Base-by-base conservation (phyloP, 2,888 invertebrate species). In the Ceramica pisi region DNA sequence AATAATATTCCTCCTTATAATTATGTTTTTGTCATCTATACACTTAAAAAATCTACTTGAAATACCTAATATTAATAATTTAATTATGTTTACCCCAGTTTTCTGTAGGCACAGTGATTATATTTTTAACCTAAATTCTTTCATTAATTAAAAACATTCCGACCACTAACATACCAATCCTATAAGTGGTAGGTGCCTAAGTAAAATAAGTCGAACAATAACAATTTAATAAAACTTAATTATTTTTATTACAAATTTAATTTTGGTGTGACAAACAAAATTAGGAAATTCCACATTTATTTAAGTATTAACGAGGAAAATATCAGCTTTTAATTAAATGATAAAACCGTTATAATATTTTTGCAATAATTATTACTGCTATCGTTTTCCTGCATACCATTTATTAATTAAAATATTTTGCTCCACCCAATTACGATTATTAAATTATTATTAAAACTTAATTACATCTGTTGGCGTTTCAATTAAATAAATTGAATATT, bases 381-480 rank as follows among this genome's bases (percentile, higher is more conserved):
- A 88, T 87, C 85, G 71, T 82, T 87, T 86, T 85, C 90, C 87
- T 87, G 84, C 77, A 71, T 63, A 67, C 50, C 61, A 55, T 69
- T 59, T 59, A 75, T 76, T 78, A 75, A 83, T 85, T 82, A 72
- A 68, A 77, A 67, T 78, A 80, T 74, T 68, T 67, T 38, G 76
- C 69, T 51, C 10, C 56, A 70, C 50, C 63, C 69, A 83, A 84
- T 81, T 75, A 84, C 53, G 65, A 64, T 77, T 66, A 73, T 75
- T 46, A 57, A 74, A 67, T 71, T 71, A 65, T 82, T 82, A 82
- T 78, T 80, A 55, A 71, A 71, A 62, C n/a, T 75, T 72, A 82
- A 79, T 79, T 75, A 57, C 46, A 35, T 71, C 65, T 38, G 81
- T 67, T 61, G 60, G n/a, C n/a, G 66, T 80, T 38, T 75, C 46